phyloP scores from a whole-genome alignment of 2,113 vertebrate genomes.

The Hylia prasina region DNA sequence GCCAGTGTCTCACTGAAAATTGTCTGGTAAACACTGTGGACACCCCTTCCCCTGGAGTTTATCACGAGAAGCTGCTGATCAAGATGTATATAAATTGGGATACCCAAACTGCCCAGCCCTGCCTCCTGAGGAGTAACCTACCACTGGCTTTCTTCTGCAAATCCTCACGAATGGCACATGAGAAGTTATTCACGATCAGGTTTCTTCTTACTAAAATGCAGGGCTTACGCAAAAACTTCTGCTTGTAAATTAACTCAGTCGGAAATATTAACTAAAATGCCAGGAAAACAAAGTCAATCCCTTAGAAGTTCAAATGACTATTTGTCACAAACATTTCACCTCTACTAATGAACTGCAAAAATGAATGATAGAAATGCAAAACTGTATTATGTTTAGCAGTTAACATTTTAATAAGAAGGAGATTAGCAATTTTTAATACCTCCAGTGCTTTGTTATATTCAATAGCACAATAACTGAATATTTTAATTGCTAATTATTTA shows the following conservation, averaged over 20 bases:
- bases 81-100: background rate
- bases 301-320: conserved; percentile 41
- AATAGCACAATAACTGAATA: conserved; percentile 64
- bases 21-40: background rate
- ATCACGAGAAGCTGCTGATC: background rate
- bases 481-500: conserved; percentile 69
- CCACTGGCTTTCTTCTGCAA: background rate
- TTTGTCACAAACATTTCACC: conserved; percentile 60
- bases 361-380: conserved; percentile 62
- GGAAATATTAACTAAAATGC: conserved; percentile 20
- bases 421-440: conserved; percentile 64
- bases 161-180: background rate
- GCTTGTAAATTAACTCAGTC: background rate
- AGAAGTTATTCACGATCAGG: background rate
- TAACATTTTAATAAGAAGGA: conserved; percentile 64
- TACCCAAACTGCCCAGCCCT: background rate
- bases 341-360: conserved; percentile 62
- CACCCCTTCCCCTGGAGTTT: background rate
- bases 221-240: background rate
- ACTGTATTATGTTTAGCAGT: conserved; percentile 59
- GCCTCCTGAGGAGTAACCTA: background rate
- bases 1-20: background rate
- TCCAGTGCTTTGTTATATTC: conserved; percentile 61
- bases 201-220: background rate
- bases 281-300: conserved; percentile 38